Conservation (phyloP, 2,888 invertebrate species). For the Euzophera pinguis region DNA sequence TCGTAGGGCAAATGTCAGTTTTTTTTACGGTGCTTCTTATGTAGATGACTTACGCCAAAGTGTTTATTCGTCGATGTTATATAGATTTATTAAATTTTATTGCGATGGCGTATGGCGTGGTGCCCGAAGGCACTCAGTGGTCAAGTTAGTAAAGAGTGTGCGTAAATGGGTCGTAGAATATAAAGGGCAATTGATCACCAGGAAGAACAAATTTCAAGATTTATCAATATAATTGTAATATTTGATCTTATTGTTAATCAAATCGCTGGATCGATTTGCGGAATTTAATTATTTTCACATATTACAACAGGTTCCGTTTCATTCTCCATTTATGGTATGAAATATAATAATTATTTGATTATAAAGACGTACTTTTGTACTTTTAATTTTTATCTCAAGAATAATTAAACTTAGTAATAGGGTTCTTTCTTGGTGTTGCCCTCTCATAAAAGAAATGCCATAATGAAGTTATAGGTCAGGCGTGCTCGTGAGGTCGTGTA, state of each 20-base stretch:
- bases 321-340: too few relatives aligned
- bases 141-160: not conserved
- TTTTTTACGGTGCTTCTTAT: constrained; percentile 37
- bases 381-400: too few relatives aligned
- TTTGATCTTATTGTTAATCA: too few relatives aligned
- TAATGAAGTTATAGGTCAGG: constrained; percentile 1
- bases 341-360: too few relatives aligned
- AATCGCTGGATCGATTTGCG: not conserved
- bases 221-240: too few relatives aligned
- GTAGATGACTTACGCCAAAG: constrained; percentile 24
- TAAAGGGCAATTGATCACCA: too few relatives aligned
- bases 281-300: not conserved
- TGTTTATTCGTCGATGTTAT: constrained; percentile 22
- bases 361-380: too few relatives aligned
- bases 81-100: constrained; percentile 17
- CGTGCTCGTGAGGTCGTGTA: constrained; percentile 40
- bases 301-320: too few relatives aligned
- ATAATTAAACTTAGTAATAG: too few relatives aligned
- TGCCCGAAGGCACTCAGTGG: constrained; percentile 15
- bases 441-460: not conserved
- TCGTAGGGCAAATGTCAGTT: constrained; percentile 30
- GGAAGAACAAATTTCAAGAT: too few relatives aligned
- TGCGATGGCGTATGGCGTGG: constrained; percentile 12
- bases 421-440: not conserved
- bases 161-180: not conserved